Evolutionary conservation across 2,113 vertebrate species (phyloP).

Genomic region (Turdus rufiventris): DNA sequence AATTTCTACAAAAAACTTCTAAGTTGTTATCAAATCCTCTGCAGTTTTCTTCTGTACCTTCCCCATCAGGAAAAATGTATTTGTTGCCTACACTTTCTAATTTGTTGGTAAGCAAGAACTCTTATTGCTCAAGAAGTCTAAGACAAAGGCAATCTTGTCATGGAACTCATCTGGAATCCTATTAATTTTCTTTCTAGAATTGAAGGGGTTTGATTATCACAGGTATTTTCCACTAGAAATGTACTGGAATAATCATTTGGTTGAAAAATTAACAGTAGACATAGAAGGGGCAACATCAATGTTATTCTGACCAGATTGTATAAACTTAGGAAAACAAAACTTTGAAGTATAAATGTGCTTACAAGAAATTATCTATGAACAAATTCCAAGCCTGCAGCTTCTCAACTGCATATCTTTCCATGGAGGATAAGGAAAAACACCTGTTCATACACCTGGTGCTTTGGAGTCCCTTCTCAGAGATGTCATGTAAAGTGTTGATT

Average conservation of each 20-base stretch:
- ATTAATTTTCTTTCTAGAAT: background rate
- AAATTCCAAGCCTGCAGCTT: background rate
- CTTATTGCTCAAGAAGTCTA: background rate
- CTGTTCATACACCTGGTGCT: background rate
- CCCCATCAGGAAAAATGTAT: background rate
- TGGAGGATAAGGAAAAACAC: background rate
- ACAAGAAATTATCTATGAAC: background rate
- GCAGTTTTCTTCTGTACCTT: background rate
- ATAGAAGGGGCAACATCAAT: accelerated
- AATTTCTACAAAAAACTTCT: background rate
- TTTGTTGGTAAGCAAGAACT: background rate
- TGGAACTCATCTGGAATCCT: background rate
- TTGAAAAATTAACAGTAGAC: background rate
- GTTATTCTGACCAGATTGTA: background rate
- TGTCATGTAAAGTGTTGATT: background rate
- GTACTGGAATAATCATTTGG: background rate
- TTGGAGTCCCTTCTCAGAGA: background rate
- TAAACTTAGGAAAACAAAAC: background rate
- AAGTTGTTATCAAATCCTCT: background rate
- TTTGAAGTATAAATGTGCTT: background rate
- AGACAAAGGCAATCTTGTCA: background rate
- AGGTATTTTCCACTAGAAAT: background rate
- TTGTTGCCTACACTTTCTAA: background rate
- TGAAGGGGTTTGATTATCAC: background rate
- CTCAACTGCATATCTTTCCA: background rate